Conservation (phyloP, 1,140 invertebrate species). For the Bombus haemorrhoidalis region DNA sequence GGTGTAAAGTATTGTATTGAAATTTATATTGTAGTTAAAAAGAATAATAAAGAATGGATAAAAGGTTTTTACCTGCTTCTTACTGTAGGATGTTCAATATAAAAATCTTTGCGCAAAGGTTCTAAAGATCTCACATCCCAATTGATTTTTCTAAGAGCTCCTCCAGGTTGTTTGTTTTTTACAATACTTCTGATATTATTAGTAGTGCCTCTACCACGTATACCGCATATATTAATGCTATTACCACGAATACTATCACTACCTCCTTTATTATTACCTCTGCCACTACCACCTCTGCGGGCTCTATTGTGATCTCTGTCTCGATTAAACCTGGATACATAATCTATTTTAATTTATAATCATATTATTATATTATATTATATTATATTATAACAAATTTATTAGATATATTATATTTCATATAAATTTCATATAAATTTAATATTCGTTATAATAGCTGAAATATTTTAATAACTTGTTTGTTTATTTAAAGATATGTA, state of each 20-base stretch:
- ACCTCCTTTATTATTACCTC: conserved; percentile 75
- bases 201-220: conserved; percentile 79
- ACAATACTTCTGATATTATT: conserved; percentile 67
- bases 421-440: background rate
- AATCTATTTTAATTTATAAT: background rate
- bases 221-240: conserved; percentile 74
- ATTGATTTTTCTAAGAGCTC: conserved; percentile 84
- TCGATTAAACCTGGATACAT: conserved; percentile 71
- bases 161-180: conserved; percentile 83
- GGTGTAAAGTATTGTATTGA: conserved; percentile 63
- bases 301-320: conserved; percentile 77
- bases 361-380: background rate
- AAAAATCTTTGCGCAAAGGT: conserved; percentile 89
- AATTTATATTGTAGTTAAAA: background rate
- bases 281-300: conserved; percentile 74
- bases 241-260: conserved; percentile 72
- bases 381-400: too few relatives aligned
- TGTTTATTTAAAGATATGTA: conserved; percentile 3
- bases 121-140: conserved; percentile 86
- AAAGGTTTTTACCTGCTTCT: conserved; percentile 78
- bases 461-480: background rate
- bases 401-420: background rate
- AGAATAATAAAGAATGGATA: background rate
- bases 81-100: conserved; percentile 85
- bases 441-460: background rate